phyloP scores from a whole-genome alignment of 2,888 invertebrate genomes.

The Choreutis nemorana region DNA sequence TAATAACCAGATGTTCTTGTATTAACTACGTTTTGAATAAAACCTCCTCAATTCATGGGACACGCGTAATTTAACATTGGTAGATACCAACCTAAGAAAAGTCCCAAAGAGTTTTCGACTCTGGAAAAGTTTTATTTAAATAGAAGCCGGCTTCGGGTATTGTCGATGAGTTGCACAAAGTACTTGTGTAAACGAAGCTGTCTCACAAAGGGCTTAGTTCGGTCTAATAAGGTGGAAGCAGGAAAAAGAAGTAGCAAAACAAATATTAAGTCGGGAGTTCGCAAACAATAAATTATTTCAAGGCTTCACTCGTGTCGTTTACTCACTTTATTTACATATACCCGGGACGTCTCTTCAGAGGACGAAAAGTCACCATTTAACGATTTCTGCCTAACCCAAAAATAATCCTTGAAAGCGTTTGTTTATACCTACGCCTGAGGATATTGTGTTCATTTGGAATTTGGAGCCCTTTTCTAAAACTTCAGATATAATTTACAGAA shows the following conservation, averaged over 20 bases:
- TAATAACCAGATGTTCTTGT: too few relatives aligned
- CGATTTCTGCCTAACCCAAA: not conserved
- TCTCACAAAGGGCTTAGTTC: constrained; percentile 24
- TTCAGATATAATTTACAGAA: too few relatives aligned
- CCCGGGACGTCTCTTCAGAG: constrained; percentile 22
- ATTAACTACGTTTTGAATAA: too few relatives aligned
- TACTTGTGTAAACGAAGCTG: constrained; percentile 19
- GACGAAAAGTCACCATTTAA: too few relatives aligned
- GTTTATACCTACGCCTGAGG: too few relatives aligned
- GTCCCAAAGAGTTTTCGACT: too few relatives aligned
- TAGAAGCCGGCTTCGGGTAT: constrained; percentile 13
- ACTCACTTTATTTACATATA: constrained; percentile 35
- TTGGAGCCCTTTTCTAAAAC: too few relatives aligned
- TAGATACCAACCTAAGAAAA: too few relatives aligned
- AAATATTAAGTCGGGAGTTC: constrained; percentile 34
- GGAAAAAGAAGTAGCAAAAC: constrained; percentile 25
- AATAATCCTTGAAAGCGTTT: too few relatives aligned
- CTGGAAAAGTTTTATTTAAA: constrained; percentile 1
- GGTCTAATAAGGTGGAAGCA: constrained; percentile 22
- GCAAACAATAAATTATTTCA: constrained; percentile 39
- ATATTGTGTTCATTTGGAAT: too few relatives aligned
- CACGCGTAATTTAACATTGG: too few relatives aligned
- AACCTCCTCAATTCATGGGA: too few relatives aligned
- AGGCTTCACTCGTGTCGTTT: constrained; percentile 19
- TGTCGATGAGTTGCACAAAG: constrained; percentile 15